phyloP scores from a whole-genome alignment of 2,888 invertebrate genomes.

The Rhagophthalmus giganteus region DNA sequence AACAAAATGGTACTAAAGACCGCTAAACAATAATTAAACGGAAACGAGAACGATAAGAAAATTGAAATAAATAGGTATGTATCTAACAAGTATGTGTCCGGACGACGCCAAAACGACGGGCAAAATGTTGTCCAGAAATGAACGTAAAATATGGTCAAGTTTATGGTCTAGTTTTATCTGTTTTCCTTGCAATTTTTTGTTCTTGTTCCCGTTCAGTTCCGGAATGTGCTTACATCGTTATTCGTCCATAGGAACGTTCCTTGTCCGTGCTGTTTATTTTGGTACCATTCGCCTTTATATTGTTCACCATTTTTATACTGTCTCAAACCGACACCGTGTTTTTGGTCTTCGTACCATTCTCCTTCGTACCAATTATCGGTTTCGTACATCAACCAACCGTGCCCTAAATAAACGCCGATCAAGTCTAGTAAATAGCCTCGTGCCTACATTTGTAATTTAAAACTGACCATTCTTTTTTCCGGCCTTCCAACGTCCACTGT shows the following conservation, averaged over 20 bases:
- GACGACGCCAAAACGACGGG: no score
- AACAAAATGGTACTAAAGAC: no score
- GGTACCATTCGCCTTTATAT: conserved; percentile 62
- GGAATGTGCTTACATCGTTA: conserved; percentile 57
- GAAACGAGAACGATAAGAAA: no score
- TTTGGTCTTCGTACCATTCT: conserved; percentile 50
- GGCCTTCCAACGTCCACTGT: conserved; percentile 53
- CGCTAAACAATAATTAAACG: conserved; percentile 9
- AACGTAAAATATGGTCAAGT: no score
- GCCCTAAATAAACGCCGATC: conserved; percentile 32
- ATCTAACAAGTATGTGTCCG: no score
- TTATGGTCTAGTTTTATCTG: no score
- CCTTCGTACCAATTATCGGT: conserved; percentile 54
- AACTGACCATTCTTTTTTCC: conserved; percentile 52
- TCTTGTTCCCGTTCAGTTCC: background rate
- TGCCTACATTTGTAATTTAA: no score
- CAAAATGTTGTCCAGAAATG: no score
- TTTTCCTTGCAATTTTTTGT: background rate
- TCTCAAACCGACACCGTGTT: conserved; percentile 60
- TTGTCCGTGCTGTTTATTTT: conserved; percentile 59
- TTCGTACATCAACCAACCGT: conserved; percentile 51
- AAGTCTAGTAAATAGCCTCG: background rate
- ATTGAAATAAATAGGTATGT: no score
- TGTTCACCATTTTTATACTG: conserved; percentile 59
- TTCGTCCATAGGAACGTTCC: conserved; percentile 66